A percentile compares a stretch with the other conserved stretches of the same genome.
These are phyloP conservation scores for Cinclus cinclus DNA, from an alignment of 2,113 vertebrate genomes.

Conservation along the genomic window DNA sequence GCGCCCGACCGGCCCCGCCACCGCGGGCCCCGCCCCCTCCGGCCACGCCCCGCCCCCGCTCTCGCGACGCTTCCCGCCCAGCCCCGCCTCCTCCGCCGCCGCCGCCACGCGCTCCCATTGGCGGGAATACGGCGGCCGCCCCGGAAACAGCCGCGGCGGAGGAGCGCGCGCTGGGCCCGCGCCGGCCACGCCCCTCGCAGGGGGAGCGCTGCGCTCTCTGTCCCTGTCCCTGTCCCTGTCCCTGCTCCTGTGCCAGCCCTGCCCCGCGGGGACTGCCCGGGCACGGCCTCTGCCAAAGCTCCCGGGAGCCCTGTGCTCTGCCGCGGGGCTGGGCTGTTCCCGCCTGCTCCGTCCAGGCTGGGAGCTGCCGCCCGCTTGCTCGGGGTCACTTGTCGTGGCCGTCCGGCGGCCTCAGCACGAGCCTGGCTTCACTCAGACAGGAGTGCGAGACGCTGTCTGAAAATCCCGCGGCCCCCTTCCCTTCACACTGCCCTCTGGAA, in stretches of 20 bases:
- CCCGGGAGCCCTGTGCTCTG: not conserved
- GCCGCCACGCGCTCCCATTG: not conserved
- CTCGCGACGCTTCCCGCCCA: too few relatives aligned
- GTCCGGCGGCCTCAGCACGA: not conserved
- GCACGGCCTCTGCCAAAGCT: not conserved
- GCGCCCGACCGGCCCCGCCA: too few relatives aligned
- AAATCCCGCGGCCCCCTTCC: accelerated
- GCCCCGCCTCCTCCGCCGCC: too few relatives aligned
- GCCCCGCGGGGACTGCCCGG: not conserved
- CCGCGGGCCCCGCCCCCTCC: too few relatives aligned
- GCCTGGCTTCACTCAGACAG: not conserved
- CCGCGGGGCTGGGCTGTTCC: accelerated
- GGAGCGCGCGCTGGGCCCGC: not conserved
- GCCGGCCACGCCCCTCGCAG: not conserved
- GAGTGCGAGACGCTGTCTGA: not conserved
- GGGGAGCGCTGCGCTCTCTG: too few relatives aligned
- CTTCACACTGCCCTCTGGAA: not conserved
- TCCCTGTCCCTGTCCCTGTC: not conserved
- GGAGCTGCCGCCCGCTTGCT: not conserved
- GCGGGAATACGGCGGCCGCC: not conserved
- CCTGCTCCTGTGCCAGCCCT: accelerated
- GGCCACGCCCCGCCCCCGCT: too few relatives aligned
- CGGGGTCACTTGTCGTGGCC: accelerated
- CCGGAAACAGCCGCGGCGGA: not conserved
- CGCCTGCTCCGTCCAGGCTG: accelerated